These are phyloP conservation scores for Oxystoma pomonae DNA, from an alignment of 2,888 invertebrate genomes.

Conservation along the genomic window DNA sequence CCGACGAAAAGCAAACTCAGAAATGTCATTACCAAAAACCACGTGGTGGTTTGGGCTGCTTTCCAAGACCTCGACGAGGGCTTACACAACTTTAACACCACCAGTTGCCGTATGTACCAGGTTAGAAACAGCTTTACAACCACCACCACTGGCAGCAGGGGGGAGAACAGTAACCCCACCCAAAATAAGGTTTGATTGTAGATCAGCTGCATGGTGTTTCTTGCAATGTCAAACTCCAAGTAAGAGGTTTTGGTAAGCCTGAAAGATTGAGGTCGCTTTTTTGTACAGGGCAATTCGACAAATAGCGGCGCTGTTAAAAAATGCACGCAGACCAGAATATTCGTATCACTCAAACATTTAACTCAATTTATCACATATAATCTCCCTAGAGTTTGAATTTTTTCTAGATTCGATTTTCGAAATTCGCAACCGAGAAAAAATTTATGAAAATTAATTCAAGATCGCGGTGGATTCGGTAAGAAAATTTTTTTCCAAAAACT, in stretches of 20 bases:
- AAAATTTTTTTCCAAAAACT: too few relatives aligned
- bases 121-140: slow-evolving; percentile 65
- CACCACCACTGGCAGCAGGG: slow-evolving; percentile 61
- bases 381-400: too few relatives aligned
- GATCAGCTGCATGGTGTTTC: slow-evolving; percentile 71
- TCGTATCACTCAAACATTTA: too few relatives aligned
- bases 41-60: slow-evolving; percentile 72
- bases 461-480: too few relatives aligned
- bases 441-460: too few relatives aligned
- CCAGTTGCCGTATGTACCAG: slow-evolving; percentile 66
- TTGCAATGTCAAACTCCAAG: slow-evolving; percentile 66
- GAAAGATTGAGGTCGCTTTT: too few relatives aligned
- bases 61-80: slow-evolving; percentile 64
- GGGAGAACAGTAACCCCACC: slow-evolving; percentile 72
- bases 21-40: slow-evolving; percentile 65
- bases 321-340: too few relatives aligned
- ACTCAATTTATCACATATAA: too few relatives aligned
- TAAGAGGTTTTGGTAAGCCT: slow-evolving; percentile 15
- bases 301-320: too few relatives aligned
- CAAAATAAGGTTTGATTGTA: slow-evolving; percentile 78
- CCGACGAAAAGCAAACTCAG: slow-evolving; percentile 60
- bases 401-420: too few relatives aligned
- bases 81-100: slow-evolving; percentile 61
- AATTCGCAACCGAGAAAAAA: too few relatives aligned
- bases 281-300: too few relatives aligned